These are phyloP conservation scores for Agonopterix alstromeriana DNA, from an alignment of 2,888 invertebrate genomes.

Conservation along the genomic window DNA sequence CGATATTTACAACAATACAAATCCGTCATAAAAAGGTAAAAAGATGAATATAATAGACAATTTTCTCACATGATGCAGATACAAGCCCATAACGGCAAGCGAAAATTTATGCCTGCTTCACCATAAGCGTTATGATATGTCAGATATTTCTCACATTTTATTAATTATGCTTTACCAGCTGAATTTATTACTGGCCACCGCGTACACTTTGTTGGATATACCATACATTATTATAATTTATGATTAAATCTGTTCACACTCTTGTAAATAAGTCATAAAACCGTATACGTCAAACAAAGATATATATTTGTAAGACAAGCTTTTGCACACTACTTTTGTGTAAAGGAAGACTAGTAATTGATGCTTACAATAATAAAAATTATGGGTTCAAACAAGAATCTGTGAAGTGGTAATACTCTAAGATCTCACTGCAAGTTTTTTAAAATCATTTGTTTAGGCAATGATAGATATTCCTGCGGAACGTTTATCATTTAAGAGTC, in stretches of 20 bases:
- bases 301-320: background rate
- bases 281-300: conserved; percentile 16
- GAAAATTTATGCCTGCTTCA: conserved; percentile 28
- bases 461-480: no score
- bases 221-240: conserved; percentile 14
- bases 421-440: no score
- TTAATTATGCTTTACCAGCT: conserved; percentile 35
- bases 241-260: conserved; percentile 33
- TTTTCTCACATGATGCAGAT: background rate
- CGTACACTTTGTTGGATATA: conserved; percentile 18
- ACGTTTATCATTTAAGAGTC: no score
- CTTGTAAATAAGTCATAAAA: conserved; percentile 30
- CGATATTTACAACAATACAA: no score
- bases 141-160: conserved; percentile 64
- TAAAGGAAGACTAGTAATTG: no score
- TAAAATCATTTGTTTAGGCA: no score
- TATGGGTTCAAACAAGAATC: no score
- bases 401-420: no score
- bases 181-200: conserved; percentile 29
- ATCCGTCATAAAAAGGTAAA: no score
- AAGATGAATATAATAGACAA: background rate
- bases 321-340: no score
- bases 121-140: conserved; percentile 45
- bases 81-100: conserved; percentile 12
- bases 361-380: no score